Base-by-base conservation (phyloP, 2,888 invertebrate genomes). In the Anoplius nigerrimus region DNA sequence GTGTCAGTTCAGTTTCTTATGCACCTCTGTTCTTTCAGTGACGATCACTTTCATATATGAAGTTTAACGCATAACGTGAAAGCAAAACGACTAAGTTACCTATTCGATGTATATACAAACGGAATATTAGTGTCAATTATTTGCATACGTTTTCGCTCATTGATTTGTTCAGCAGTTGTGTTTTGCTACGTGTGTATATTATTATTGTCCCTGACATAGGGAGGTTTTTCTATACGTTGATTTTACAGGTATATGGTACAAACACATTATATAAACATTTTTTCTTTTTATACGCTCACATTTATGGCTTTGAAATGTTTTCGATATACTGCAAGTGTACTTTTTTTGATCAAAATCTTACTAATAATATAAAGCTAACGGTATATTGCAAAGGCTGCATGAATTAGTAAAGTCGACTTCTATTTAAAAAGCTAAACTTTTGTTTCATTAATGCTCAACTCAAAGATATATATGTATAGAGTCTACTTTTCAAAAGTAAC, bases 11-110 rank as follows among this genome's bases (percentile, higher is more conserved):
- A 62, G 64, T 74, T 71, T 63, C 59, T 66, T 51, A 11, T 27
- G 48, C 22, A 62, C 64, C 69, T 63, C 66, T 74, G 62, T 75
- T 64, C 66, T 56, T 71, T 71, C 46, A 62, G 71, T 69, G 63
- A 57, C 59, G 52, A 66, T 62, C 51, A 62, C 62, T 34, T 34
- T 34, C 34, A 13, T 34, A 11, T 34, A 34, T 61, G 34, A 34
- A 34, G 34, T 34, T 34, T 34, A 11, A 34, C 34, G 34, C 34
- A 34, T 34, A 11, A 34, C 34, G 34, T 34, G 34, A 34, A 34
- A 34, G 11, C 34, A 34, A 34, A 34, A 34, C 34, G 4, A 34
- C 34, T 5, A 34, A 34, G 34, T 34, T 34, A 34, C 34, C 34
- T 34, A 34, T 34, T 34, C 34, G 34, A 34, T 34, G 34, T 34